Base-by-base conservation (phyloP, 1,140 invertebrate genomes). In the Saccostrea cuccullata region DNA sequence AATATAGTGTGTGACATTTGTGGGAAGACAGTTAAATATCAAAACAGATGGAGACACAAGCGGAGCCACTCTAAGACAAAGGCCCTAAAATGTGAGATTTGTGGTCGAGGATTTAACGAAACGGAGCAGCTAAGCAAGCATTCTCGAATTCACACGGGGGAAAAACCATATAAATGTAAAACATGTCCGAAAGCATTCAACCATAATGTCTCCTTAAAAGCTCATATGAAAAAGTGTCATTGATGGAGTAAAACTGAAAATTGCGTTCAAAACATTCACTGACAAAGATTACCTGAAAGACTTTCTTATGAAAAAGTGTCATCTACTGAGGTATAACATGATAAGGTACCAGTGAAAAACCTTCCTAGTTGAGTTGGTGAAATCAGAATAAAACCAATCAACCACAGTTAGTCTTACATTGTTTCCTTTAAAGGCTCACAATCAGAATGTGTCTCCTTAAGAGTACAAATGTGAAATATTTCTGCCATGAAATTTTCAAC, bases 131-230 rank as follows among this genome's bases (percentile, higher is more conserved):
- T 64, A 20, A 20, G 17, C 58, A 64, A 64, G n/a, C 87, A 88
- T 73, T 17, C 30, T 15, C 36, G 87, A 11, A 84, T 60, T 17
- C 87, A 88, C 60, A 88, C 82, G 6, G 64, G 30, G 23, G 87
- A 88, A 55, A 88, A 84, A 23, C 82, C 82, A 15, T 88, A 88
- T 58, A 73, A 26, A 56, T 88, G 87, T 77, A 6, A 26, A 4
- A 20, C 8, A 8, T 87, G 86, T 67, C 4, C 11, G 3, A 83
- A 87, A 67, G 13, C n/a, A 1, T 87, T 64, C 56, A 87, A 55
- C 5, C 86, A 87, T n/a, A 83, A 87, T 36, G 82, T 82, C 30
- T 87, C 86, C 23, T 36, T 87, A 1, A 47, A 55, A 55, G 83
- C 86, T 2, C 86, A 87, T 15, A 55, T 87, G 30, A 26, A 36